Base-by-base conservation (phyloP, 2,113 vertebrate species). In the Platichthys flesus region DNA sequence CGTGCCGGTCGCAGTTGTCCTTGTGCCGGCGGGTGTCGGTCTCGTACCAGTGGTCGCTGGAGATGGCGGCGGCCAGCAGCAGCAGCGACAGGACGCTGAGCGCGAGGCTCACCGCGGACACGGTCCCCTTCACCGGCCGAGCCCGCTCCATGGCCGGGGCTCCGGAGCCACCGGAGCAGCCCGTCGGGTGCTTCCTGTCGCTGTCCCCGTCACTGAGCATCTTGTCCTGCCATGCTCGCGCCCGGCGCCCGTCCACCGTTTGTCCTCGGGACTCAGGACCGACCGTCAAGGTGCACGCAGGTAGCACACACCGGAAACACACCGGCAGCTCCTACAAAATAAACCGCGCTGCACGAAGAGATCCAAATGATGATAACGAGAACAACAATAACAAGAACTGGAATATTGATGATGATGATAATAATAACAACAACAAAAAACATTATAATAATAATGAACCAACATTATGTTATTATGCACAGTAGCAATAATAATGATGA, bases 41-140 rank as follows among this genome's bases (percentile, higher is more conserved):
- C 91, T 96, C 94, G 90, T 96, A 96, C 96, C 96, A 96, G 94
- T 95, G 96, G 84, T 96, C 95, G 67, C 93, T 95, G 90, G 93
- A 95, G 89, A 97, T 95, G 81, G 95, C 95, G 69, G 93, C 93
- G 88, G 95, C 91, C 61, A 96, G 94, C 85, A 96, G 90, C 82
- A 94, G 86, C 80, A 96, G 84, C 7, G 95, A 93, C 76, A 95
- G 85, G 68, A 92, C 82, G 89, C 94, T 93, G 82, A 96, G 93
- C 76, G 90, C 87, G 73, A 98, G 91, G 91, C 95, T 96, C 71
- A 94, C 84, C 76, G 94, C 94, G 24, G 94, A 94, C 85, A 96
- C 92, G 63, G 93, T 94, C 81, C 90, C 94, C 67, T 95, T 94
- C 79, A 93, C 90, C 76, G 94, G 86, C 21, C 86, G 84, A 67